Base-by-base conservation (phyloP, 2,113 vertebrate genomes). In the Lagenorhynchus albirostris region DNA sequence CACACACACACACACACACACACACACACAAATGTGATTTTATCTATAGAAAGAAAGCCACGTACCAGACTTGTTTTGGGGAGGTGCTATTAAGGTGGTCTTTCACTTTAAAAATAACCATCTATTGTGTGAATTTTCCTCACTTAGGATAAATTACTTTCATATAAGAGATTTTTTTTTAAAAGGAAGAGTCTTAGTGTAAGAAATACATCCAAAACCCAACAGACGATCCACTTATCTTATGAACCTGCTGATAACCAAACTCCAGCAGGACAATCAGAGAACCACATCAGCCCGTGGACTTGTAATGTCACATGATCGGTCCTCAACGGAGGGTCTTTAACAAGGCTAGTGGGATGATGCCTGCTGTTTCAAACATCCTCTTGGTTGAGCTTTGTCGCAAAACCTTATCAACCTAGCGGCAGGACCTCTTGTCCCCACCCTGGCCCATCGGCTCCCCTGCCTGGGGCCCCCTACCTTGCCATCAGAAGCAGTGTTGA, bases 401-500 rank as follows among this genome's bases (percentile, higher is more conserved):
- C 20, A 70, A 3, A 21, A 62, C 67, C 55, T 38, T 9, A 68
- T 20, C 41, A 38, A 6, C n/a, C 26, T 3, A 47, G 76, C 5
- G 25, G 26, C 31, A 44, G 67, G 31, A 9, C 25, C 84, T 60
- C 47, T 44, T 38, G 4, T 13, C 14, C 18, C 20, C 3, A 0
- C 3, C 68, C 15, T 1, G 1, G 38, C 13, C 29, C 67, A 1
- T 0, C 17, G 33, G 36, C n/a, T 0, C 6, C 67, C n/a, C 18
- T 5, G 8, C 4, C 80, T 11, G 0, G 0, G 38, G 47, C 29
- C n/a, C 47, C 99, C 71, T 95, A 99, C 99, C 99, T 99, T 99
- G 98, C 99, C 99, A 0, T 99, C 99, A 0, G 99, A 99, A 0
- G 99, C 99, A 1, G 99, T 99, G 98, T 99, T 99, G 98, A 99